Base-by-base conservation (phyloP, 1,140 invertebrate genomes). In the Scaptodrosophila lebanonensis region DNA sequence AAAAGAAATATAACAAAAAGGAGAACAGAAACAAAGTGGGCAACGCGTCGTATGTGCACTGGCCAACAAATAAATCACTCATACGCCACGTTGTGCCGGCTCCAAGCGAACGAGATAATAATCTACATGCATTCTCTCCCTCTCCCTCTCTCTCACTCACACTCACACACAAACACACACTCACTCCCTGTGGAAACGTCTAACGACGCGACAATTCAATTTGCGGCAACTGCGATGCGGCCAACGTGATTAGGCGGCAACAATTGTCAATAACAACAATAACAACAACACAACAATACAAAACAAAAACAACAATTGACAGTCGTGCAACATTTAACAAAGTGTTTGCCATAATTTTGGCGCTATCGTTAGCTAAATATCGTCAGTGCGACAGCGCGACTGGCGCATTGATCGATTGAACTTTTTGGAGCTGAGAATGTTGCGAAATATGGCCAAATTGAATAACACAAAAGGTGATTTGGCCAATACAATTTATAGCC, bases 261-360 rank as follows among this genome's bases (percentile, higher is more conserved):
- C 73, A 79, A 69, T 58, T 51, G 53, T 45, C 63, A 38, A 66
- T 66, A 66, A 66, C 27, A 13, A 7, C 3, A 11, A 43, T 42
- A 13, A 17, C 27, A 32, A 13, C 7, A 36, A 12, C 30, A 53
- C 56, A 66, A 66, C 51, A 62, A 66, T 56, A 58, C 32, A 51
- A 44, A 68, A 35, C 43, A 45, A 66, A 62, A 50, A 60, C 59
- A 45, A 45, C 38, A 17, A 36, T 52, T 62, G 36, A 17, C 38
- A 22, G 45, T 29, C 39, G 61, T 25, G 59, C 65, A 63, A 67
- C 70, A 75, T 75, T 82, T 79, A 79, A 79, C 73, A 79, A 79
- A 79, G 68, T 82, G 73, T 71, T 79, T 79, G 73, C 73, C 75
- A 79, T 79, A 79, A 79, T 79, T 79, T 71, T 69, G 68, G 56